Conservation (phyloP, 2,797 vertebrate species). For the Mormyrops attenuatus region DNA sequence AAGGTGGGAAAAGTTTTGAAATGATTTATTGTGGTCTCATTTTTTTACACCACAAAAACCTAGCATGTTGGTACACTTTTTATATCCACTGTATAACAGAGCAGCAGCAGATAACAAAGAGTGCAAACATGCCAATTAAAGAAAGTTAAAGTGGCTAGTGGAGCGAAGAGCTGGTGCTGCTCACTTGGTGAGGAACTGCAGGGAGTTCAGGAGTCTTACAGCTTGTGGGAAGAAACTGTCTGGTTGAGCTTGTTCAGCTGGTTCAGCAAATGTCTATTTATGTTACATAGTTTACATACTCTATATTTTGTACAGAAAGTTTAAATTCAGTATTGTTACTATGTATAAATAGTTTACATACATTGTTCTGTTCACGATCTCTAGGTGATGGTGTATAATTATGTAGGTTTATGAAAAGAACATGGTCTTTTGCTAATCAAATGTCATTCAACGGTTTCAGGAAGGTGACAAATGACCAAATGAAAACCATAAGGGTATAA, state of each 20-base stretch:
- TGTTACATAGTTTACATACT: not conserved
- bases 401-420: not conserved
- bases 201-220: not conserved
- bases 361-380: not conserved
- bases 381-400: not conserved
- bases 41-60: not conserved
- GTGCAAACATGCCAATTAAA: not conserved
- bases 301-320: not conserved
- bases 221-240: not conserved
- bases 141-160: not conserved
- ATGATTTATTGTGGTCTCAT: not conserved
- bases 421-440: not conserved
- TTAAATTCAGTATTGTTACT: not conserved
- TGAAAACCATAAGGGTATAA: not conserved
- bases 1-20: not conserved
- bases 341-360: not conserved
- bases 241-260: too few species aligned
- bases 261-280: not conserved
- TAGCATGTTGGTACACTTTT: not conserved
- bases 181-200: not conserved
- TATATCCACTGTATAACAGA: not conserved
- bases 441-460: not conserved
- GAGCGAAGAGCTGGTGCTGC: too few species aligned
- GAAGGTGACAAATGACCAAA: not conserved
- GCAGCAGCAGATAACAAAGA: too few species aligned